A percentile compares a stretch with the other conserved stretches of the same genome.
These are phyloP conservation scores for Eretmochelys imbricata DNA, from an alignment of 2,113 vertebrate genomes.

Conservation along the genomic window DNA sequence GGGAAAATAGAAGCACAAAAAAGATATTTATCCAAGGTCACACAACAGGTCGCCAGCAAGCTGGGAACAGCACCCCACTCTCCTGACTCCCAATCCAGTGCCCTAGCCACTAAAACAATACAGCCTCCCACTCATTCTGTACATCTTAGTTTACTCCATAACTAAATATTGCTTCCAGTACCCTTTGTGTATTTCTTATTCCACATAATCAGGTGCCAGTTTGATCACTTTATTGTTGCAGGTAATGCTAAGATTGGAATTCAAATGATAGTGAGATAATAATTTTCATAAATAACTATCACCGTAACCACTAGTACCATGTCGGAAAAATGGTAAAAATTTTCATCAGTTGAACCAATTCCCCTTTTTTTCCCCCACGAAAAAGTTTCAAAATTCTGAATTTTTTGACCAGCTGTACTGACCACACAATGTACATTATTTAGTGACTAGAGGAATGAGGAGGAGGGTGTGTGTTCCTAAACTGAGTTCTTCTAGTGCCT, in stretches of 20 bases:
- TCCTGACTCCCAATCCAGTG: neutral
- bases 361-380: neutral
- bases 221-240: neutral
- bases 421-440: neutral
- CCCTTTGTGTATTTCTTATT: neutral
- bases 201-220: too few species aligned
- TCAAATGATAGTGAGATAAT: rapidly evolving
- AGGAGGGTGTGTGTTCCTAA: neutral
- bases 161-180: neutral
- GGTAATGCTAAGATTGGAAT: rapidly evolving
- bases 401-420: neutral
- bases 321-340: neutral
- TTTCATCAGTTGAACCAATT: too few species aligned
- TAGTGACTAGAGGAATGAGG: neutral
- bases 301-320: neutral
- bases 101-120: neutral
- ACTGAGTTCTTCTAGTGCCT: neutral
- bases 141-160: neutral
- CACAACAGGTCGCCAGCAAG: neutral
- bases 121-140: neutral
- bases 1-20: neutral
- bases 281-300: neutral
- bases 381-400: neutral
- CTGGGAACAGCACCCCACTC: rapidly evolving
- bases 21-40: neutral